Evolutionary conservation across 2,888 invertebrate species (phyloP), one percentile per base, ranked within the genome.

Genomic region (Agrypnus murinus): DNA sequence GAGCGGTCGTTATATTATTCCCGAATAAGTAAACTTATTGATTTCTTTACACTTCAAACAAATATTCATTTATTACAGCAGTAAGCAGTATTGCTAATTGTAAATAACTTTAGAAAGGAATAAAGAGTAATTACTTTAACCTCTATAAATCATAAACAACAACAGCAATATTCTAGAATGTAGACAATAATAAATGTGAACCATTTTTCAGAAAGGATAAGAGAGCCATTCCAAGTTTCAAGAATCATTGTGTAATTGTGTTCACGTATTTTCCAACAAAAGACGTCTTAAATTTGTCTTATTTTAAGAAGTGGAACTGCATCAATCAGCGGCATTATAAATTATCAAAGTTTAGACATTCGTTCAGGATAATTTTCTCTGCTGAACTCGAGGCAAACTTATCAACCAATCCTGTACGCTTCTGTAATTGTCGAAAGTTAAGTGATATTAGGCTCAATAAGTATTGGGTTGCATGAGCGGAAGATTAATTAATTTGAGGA

Each of bases 401-500:
- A 55, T 55, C 36, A 8, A 34, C 55, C 36, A 55, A 36, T 36
- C 17, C 14, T 9, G 34, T 17, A 36, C 36, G 55, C 17, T 6
- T 36, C 36, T 36, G 15, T 55, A 36, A 55, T 55, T 55, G 55
- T 55, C 15, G 9, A 34, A 34, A 34, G 55, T 55, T 36, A 55
- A 55, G 36, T 55, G 36, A 40, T 45, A 45, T 60, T 45, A 31
- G 19, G 15, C 40, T 40, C 45, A 60, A 60, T 60, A n/a, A 32
- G 10, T 40, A 45, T 45, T 60, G 5, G 40, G 17, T 14, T 19
- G 60, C 43, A 15, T 19, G 31, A 32, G 31, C 25, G 25, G 31
- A 19, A 50, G 50, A 50, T 58, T 58, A 58, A 60, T 45, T 60
- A 45, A 60, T 60, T 60, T 32, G 15, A 12, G 40, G 45, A 60